Percentiles rank a stretch among this genome's conserved stretches.
These are phyloP conservation scores for Tribolium castaneum DNA, from an alignment of 1,140 invertebrate species.

Conservation along the genomic window DNA sequence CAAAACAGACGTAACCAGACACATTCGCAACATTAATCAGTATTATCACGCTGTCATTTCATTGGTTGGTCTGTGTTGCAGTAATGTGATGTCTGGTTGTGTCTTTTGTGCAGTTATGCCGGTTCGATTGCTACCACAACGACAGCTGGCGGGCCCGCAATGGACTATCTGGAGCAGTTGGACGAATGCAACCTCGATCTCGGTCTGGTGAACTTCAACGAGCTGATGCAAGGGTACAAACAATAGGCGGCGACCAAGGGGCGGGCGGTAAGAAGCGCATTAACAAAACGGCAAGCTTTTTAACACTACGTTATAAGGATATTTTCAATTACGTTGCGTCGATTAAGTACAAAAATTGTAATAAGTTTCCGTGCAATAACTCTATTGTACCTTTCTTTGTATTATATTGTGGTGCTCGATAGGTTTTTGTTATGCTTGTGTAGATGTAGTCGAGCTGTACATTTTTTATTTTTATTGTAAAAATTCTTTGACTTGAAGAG, in stretches of 20 bases:
- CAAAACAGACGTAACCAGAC: slow-evolving; percentile 63
- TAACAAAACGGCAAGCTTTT: slow-evolving; percentile 25
- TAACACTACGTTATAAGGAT: slow-evolving; percentile 26
- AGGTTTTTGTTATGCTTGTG: slow-evolving; percentile 4
- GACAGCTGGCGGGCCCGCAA: slow-evolving; percentile 61
- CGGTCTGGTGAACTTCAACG: slow-evolving; percentile 60
- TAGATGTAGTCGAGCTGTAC: slow-evolving; percentile 12
- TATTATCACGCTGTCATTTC: slow-evolving; percentile 26
- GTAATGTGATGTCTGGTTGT: slow-evolving; percentile 67
- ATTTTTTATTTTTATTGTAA: slow-evolving; percentile 16
- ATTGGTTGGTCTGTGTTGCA: slow-evolving; percentile 62
- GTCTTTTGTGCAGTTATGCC: slow-evolving; percentile 63
- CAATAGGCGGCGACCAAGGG: slow-evolving; percentile 28
- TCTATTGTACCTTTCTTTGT: slow-evolving; percentile 36
- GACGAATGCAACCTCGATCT: slow-evolving; percentile 65
- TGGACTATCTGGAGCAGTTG: slow-evolving; percentile 66
- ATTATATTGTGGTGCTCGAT: slow-evolving; percentile 30
- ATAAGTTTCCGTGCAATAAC: slow-evolving; percentile 27
- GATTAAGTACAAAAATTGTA: slow-evolving; percentile 38
- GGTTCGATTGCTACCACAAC: slow-evolving; percentile 58
- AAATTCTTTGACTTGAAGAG: slow-evolving; percentile 8
- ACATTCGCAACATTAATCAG: slow-evolving; percentile 60
- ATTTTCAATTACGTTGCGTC: slow-evolving; percentile 10
- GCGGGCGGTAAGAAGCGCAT: not conserved
- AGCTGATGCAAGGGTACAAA: slow-evolving; percentile 57